phyloP scores from a whole-genome alignment of 2,797 vertebrate genomes.

The Passerculus sandwichensis region DNA sequence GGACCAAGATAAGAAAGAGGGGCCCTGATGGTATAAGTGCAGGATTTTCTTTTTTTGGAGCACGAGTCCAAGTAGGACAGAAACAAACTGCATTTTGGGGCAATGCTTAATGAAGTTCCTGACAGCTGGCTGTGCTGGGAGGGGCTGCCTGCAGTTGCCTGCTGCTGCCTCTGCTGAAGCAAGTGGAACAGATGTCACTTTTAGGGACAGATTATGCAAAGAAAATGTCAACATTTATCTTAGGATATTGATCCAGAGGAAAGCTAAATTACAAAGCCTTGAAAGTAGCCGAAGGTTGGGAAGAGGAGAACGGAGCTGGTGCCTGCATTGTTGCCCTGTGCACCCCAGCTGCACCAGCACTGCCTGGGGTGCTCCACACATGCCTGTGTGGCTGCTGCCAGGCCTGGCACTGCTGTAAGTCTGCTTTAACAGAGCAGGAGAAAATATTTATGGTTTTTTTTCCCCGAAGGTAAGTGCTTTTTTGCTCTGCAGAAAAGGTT shows the following conservation, averaged over 20 bases:
- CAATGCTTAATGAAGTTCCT: neutral
- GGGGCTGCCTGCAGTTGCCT: neutral
- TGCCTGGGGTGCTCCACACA: rapidly evolving
- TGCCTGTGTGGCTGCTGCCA: neutral
- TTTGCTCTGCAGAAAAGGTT: neutral
- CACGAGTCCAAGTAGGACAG: neutral
- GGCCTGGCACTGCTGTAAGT: neutral
- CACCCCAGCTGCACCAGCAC: neutral
- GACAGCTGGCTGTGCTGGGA: neutral
- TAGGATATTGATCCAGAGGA: neutral
- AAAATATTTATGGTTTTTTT: neutral
- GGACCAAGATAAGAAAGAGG: neutral
- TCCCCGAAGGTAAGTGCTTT: neutral
- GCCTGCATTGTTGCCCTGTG: rapidly evolving
- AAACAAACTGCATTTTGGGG: neutral
- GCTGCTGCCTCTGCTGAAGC: neutral
- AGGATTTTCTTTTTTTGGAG: conserved; percentile 12
- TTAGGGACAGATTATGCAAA: neutral
- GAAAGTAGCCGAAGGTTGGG: neutral
- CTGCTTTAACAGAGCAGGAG: neutral
- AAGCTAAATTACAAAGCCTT: neutral
- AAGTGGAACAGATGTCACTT: conserved; percentile 23
- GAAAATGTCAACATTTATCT: neutral
- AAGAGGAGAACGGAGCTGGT: neutral
- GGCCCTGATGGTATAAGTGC: neutral